Evolutionary conservation across 2,797 vertebrate species (phyloP), one percentile per base, ranked within the genome.

Genomic region (Luscinia megarhynchos): DNA sequence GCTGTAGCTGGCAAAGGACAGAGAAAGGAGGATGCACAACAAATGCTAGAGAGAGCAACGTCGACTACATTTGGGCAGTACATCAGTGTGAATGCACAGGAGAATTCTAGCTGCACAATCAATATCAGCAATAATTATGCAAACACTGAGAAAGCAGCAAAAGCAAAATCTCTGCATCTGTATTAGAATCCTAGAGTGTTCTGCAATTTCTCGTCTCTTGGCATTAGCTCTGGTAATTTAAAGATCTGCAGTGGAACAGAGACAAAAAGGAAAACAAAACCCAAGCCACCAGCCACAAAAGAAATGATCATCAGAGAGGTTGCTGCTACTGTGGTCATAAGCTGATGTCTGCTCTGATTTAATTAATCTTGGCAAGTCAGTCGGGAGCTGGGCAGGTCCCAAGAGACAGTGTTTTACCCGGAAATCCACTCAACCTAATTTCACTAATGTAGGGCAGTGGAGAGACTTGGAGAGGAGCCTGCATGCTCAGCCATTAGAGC

Each of bases 381-480:
- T 95, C 4, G 2, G 96, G 95, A 98, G 94, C 97, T 97, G 96
- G 97, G 97, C 96, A 97, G 91, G 96, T 97, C 98, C 97, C 98
- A 97, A 97, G 97, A 98, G 98, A 95, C 95, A 96, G 94, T 96
- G 89, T 97, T 98, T 97, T 98, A 97, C 97, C 97, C 94, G 84
- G 98, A 98, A 98, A 98, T 97, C 97, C 97, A 98, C 97, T 98
- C 98, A 98, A 97, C 97, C 96, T 98, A 98, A 98, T 98, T 98
- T 98, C 97, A 96, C 96, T 97, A 98, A 98, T 98, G 97, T 95
- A 97, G 94, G 97, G 96, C 96, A 97, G 91, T 93, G 91, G 90
- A 97, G 96, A 94, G 96, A 95, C 84, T 97, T 98, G 98, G 98
- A 97, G 66, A 63, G 11, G 55, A 96, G 97, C 97, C 98, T 98